Evolutionary conservation across 92 coral and sea anemone species (phyloP).

Genomic region (Scolanthus callimorphus): DNA sequence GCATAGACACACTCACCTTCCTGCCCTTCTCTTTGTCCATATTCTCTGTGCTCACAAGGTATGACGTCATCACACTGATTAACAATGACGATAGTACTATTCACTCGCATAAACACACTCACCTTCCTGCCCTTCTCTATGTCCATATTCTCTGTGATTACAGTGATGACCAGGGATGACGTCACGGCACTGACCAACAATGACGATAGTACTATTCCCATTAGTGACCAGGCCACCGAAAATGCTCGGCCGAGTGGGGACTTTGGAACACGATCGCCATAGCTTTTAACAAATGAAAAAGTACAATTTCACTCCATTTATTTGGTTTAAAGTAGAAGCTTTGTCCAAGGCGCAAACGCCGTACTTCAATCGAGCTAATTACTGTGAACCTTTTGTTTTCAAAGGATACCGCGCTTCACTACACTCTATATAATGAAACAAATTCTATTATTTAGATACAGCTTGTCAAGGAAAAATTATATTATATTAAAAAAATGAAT

Average conservation of each 20-base stretch:
- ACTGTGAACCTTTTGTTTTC: no score
- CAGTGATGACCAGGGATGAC: constrained; percentile 25
- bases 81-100: constrained; percentile 3
- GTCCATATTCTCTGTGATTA: constrained; percentile 8
- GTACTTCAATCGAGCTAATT: no score
- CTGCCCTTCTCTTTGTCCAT: constrained; percentile 5
- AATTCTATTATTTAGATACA: no score
- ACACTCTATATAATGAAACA: no score
- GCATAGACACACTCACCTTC: constrained; percentile 28
- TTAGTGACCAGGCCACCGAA: constrained; percentile 42
- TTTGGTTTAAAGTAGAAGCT: no score
- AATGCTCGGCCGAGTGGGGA: constrained; percentile 34
- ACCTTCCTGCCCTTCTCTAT: constrained; percentile 13
- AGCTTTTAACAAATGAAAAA: constrained; percentile 17
- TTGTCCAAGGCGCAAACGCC: no score
- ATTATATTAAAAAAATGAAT: no score
- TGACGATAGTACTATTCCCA: constrained; percentile 47
- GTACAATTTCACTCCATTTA: no score
- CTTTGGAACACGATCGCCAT: constrained; percentile 56
- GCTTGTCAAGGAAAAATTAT: no score
- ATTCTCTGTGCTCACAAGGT: constrained; percentile 13
- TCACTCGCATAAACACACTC: no score
- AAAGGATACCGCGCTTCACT: no score
- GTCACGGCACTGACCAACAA: constrained; percentile 50
- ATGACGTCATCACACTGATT: constrained; percentile 40